phyloP scores from a whole-genome alignment of 1,140 invertebrate species.

The Eciton burchellii region DNA sequence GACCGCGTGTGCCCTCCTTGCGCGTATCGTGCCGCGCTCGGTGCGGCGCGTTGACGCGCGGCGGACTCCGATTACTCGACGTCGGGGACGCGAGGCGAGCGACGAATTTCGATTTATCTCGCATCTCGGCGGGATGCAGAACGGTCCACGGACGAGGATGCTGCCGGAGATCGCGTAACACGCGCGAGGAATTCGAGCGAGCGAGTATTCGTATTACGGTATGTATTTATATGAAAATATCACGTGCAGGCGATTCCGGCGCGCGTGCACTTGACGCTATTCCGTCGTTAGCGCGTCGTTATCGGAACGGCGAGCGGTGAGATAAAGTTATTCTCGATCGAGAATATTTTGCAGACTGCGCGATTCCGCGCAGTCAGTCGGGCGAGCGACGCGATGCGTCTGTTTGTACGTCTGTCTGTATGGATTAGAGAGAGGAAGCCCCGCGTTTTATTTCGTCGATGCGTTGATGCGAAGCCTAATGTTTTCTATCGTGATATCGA shows the following conservation, averaged over 20 bases:
- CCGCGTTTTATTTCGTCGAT: background rate
- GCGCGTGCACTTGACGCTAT: background rate
- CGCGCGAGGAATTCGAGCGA: background rate
- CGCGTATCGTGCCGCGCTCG: background rate
- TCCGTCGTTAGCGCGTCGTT: background rate
- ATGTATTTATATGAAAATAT: background rate
- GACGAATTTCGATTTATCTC: constrained; percentile 23
- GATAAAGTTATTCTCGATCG: constrained; percentile 18
- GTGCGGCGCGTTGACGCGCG: background rate
- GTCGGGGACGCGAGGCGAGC: background rate
- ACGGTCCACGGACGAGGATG: background rate
- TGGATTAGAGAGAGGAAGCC: background rate
- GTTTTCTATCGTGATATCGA: background rate
- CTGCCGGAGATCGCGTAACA: background rate
- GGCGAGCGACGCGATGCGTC: background rate
- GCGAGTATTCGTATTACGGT: background rate
- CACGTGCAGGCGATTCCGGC: background rate
- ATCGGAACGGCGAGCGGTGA: background rate
- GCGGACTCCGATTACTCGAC: background rate
- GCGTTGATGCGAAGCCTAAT: constrained; percentile 25
- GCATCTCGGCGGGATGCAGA: too few species aligned
- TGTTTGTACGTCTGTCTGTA: constrained; percentile 7
- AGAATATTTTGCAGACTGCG: constrained; percentile 15
- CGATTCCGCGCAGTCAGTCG: background rate
- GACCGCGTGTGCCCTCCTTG: background rate